Conservation (phyloP, 2,113 vertebrate genomes). For the Brienomyrus brachyistius region DNA sequence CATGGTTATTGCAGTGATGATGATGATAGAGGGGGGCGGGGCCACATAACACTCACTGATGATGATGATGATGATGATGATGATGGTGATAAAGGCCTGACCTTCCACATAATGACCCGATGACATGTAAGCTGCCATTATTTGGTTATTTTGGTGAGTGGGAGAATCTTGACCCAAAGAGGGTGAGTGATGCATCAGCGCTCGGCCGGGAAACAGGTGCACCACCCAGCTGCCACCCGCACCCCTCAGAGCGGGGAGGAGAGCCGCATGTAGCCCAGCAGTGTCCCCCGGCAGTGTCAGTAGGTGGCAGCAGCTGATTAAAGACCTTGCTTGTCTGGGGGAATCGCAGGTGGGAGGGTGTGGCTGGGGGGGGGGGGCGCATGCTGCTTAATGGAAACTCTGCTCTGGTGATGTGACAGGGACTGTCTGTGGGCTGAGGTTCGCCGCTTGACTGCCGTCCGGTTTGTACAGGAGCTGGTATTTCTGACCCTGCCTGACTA, state of each 20-base stretch:
- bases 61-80: not conserved
- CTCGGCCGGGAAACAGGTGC: not conserved
- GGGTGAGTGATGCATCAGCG: not conserved
- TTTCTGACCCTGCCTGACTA: not conserved
- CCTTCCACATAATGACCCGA: not conserved
- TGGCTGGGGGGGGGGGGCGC: not conserved
- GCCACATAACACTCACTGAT: not conserved
- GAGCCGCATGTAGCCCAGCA: not conserved
- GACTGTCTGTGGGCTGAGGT: not conserved
- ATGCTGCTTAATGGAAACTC: not conserved
- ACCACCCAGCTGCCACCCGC: not conserved
- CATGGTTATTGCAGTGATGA: not conserved
- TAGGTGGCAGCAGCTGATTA: constrained; percentile 44
- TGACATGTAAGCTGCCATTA: not conserved
- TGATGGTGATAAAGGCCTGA: not conserved
- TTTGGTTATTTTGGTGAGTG: not conserved
- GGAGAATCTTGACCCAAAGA: not conserved
- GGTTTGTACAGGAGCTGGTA: not conserved
- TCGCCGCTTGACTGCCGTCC: not conserved
- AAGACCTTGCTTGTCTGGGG: constrained; percentile 13
- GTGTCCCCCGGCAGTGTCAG: constrained; percentile 26
- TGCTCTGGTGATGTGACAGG: not conserved
- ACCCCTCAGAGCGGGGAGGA: not conserved
- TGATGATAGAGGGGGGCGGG: not conserved
- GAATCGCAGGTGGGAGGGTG: not conserved